A percentile compares a stretch with the other conserved stretches of the same genome.
phyloP scores from a whole-genome alignment of 2,797 vertebrate species.

The Psittacula derbiana region DNA sequence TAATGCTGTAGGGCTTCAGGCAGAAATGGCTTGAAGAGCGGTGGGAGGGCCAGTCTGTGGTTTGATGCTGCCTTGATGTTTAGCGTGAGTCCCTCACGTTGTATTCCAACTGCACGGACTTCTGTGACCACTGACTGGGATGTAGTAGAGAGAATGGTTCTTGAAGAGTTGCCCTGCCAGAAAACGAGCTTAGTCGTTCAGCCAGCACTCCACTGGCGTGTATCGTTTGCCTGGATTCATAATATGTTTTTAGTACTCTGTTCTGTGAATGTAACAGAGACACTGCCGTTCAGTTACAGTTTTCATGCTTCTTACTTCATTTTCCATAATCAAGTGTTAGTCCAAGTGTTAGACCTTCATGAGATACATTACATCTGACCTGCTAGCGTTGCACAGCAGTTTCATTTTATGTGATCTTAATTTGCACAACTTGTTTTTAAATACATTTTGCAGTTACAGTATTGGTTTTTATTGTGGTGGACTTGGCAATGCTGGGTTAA shows the following conservation, averaged over 20 bases:
- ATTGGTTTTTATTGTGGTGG: neutral
- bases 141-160: neutral
- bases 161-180: neutral
- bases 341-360: neutral
- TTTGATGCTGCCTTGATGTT: neutral
- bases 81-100: neutral
- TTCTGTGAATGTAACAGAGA: neutral
- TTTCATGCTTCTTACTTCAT: neutral
- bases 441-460: neutral
- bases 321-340: neutral
- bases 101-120: neutral
- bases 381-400: neutral
- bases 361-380: neutral
- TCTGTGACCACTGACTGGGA: neutral
- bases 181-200: neutral
- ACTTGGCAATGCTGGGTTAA: neutral
- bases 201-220: neutral
- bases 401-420: neutral
- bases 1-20: fast-evolving
- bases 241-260: neutral
- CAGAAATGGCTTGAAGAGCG: neutral
- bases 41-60: neutral
- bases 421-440: neutral
- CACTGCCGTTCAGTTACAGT: neutral
- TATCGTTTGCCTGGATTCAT: neutral